A percentile compares a stretch with the other conserved stretches of the same genome.
Conservation (phyloP, 2,888 invertebrate genomes). For the Polietes domitor region DNA sequence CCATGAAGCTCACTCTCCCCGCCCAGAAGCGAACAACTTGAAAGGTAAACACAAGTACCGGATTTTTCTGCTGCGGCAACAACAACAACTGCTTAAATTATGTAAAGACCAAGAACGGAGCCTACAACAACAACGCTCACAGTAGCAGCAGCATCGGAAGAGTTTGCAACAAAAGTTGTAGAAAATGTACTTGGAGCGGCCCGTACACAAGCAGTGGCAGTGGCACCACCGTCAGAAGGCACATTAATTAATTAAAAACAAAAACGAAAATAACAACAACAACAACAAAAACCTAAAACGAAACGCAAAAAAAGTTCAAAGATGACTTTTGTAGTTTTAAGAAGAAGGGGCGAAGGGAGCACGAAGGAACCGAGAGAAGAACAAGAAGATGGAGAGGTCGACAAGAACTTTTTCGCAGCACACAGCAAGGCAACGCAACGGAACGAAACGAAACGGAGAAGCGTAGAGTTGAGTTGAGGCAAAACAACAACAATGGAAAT, state of each 20-base stretch:
- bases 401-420: conserved; percentile 54
- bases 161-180: conserved; percentile 52
- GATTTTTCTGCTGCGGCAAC: conserved; percentile 43
- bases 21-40: conserved; percentile 46
- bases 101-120: conserved; percentile 61
- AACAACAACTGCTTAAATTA: conserved; percentile 60
- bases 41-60: conserved; percentile 63
- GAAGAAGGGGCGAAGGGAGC: conserved; percentile 52
- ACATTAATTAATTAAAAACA: conserved; percentile 68
- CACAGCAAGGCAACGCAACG: conserved; percentile 25
- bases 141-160: conserved; percentile 4
- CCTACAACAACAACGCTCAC: conserved; percentile 22
- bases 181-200: conserved; percentile 42
- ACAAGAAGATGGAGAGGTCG: conserved; percentile 14
- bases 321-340: conserved; percentile 64
- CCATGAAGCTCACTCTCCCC: conserved; percentile 2
- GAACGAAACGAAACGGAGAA: conserved; percentile 23
- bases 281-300: conserved; percentile 39
- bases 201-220: neutral
- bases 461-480: conserved; percentile 45
- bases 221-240: conserved; percentile 39
- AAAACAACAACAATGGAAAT: conserved; percentile 49
- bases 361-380: neutral
- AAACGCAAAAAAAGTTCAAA: conserved; percentile 62
- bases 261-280: conserved; percentile 52